Conservation (phyloP, 2,888 invertebrate species). For the Coleophora deauratella region DNA sequence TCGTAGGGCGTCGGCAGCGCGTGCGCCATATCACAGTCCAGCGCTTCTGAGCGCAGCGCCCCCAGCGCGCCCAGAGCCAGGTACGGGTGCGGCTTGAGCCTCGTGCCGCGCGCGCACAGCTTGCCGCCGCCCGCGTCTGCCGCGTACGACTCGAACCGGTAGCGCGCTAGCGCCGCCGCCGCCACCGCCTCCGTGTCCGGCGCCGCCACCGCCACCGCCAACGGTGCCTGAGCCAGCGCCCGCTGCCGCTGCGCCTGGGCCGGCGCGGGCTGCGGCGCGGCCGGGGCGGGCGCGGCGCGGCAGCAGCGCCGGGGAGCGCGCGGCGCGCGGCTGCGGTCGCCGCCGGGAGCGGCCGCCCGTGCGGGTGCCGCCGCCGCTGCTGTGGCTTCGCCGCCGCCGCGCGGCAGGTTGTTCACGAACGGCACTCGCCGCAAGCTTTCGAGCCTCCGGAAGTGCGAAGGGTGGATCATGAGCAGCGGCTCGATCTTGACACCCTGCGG, state of each 20-base stretch:
- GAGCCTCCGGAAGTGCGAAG: slow-evolving; percentile 90
- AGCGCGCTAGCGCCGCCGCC: slow-evolving; percentile 13
- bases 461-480: slow-evolving; percentile 92
- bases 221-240: slow-evolving; percentile 29
- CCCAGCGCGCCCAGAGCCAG: slow-evolving; percentile 30
- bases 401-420: slow-evolving; percentile 88
- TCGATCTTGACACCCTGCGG: slow-evolving; percentile 88
- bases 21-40: slow-evolving; percentile 63
- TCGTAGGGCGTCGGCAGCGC: slow-evolving; percentile 59
- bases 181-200: slow-evolving; percentile 15
- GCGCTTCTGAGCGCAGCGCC: slow-evolving; percentile 28
- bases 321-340: slow-evolving; percentile 24
- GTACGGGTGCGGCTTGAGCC: slow-evolving; percentile 47
- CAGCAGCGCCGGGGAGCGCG: slow-evolving; percentile 27
- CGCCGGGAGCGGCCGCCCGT: slow-evolving; percentile 8
- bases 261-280: slow-evolving; percentile 23
- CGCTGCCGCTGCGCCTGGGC: slow-evolving; percentile 37
- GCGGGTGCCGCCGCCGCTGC: slow-evolving; percentile 16
- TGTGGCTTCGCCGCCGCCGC: slow-evolving; percentile 44
- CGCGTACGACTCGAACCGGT: slow-evolving; percentile 41
- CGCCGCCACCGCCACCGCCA: slow-evolving; percentile 26
- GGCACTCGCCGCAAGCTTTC: slow-evolving; percentile 87
- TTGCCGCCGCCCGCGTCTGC: slow-evolving; percentile 35
- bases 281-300: slow-evolving; percentile 23
- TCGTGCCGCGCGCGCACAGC: slow-evolving; percentile 22